Evolutionary conservation across 2,113 vertebrate genomes (phyloP), one percentile per base, ranked within the genome.

Genomic region (Elephas maximus): DNA sequence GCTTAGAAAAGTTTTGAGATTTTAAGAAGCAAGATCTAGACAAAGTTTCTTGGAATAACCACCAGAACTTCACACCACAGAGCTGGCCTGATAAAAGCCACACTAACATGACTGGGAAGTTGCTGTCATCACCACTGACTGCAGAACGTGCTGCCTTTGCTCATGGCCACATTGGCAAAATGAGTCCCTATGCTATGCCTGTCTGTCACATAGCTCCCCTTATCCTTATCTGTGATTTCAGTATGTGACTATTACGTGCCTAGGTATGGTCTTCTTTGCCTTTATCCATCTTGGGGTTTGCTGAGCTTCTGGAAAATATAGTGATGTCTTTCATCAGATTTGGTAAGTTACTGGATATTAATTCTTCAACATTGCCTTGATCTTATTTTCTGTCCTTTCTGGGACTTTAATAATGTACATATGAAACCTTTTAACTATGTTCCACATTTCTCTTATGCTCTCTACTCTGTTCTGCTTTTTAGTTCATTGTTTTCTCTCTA

Each of bases 231-330:
- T 53, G 48, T 79, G 15, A 5, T 85, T 87, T 90, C 86, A 90
- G 53, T 63, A 81, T n/a, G 90, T 76, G n/a, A 67, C 67, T 74
- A 51, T 30, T 18, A 57, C 17, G 8, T 41, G 5, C 28, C 26
- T 62, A 6, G 0, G 24, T 71, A n/a, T 44, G 8, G n/a, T 87
- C 83, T 90, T 78, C 82, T 91, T 96, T 95, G 57, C 71, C 26
- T 73, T 88, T 79, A 88, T 41, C 60, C 24, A 60, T 65, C 21
- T 77, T 81, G 8, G 20, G 11, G n/a, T 78, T 94, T 93, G 8
- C 23, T 85, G 73, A 93, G n/a, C 11, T 92, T 94, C 45, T 96
- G 83, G 23, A 85, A 94, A 93, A 81, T 71, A 84, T 21, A 92
- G 76, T 71, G 60, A 90, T 51, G 1, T 8, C 44, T 57, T 81